Base-by-base conservation (phyloP, 2,113 vertebrate species). In the Apeltes quadracus region DNA sequence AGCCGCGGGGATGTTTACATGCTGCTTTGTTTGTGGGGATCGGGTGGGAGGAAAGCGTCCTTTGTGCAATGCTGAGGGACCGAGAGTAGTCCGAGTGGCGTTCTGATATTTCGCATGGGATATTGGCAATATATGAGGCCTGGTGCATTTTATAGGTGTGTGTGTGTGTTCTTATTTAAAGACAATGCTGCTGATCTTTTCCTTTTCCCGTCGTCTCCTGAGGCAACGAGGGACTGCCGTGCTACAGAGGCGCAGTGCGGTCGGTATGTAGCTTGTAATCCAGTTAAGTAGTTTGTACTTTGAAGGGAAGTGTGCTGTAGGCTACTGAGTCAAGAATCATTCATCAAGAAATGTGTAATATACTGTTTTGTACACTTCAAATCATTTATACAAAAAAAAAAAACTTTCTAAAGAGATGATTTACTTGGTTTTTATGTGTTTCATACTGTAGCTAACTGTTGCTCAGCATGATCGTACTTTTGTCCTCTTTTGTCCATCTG, bases 311-410 rank as follows among this genome's bases (percentile, higher is more conserved):
- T 87, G 87, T 79, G 69, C 78, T 79, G 81, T 87, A 81, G 85
- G 88, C 84, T 90, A 87, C 89, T 88, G 87, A 86, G 82, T 90
- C 84, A 73, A n/a, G 84, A 88, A 87, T 85, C 88, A 87, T 77
- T 78, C 86, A 87, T 89, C 79, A 81, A 85, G 82, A 90, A 91
- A 92, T 74, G 85, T 93, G 89, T 90, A 91, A 92, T 78, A 92
- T 91, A 92, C 89, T 75, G 91, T 93, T 94, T 94, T 94, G 90
- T 94, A 94, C 89, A 93, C 90, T 92, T 90, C 81, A 89, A 89
- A 93, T 91, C 84, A 91, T 94, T 94, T 94, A 92, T 94, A 94
- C 93, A 75, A 82, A 90, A 75, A 82, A 90, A 34, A 34, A 90
- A 68, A 84, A 90, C 55, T 94, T 94, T 94, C 89, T 92, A 90